Evolutionary conservation across 2,888 invertebrate genomes (phyloP).

Genomic region (Baccha elongata): DNA sequence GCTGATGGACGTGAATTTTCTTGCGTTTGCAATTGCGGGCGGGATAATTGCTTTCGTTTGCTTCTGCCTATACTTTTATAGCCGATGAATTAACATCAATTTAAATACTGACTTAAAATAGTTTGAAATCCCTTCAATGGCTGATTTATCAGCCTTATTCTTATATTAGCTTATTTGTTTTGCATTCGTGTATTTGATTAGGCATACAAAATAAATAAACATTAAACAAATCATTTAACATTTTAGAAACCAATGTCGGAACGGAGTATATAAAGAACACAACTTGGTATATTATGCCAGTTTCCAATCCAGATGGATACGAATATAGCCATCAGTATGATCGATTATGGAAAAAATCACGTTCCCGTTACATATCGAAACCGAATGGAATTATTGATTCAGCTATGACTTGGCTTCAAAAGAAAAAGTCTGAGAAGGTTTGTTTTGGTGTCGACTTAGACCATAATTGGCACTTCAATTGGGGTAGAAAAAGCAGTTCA

Average conservation of each 20-base stretch:
- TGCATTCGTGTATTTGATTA: no score
- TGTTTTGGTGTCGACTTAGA: constrained; percentile 91
- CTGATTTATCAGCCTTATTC: no score
- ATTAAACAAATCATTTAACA: background rate
- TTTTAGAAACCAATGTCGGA: constrained; percentile 76
- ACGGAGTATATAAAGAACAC: constrained; percentile 79
- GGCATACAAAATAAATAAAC: no score
- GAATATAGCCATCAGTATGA: constrained; percentile 89
- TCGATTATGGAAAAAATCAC: constrained; percentile 91
- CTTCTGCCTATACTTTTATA: no score
- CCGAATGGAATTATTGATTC: constrained; percentile 78
- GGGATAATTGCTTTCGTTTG: no score
- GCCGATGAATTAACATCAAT: no score
- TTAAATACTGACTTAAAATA: no score
- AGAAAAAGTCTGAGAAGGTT: constrained; percentile 76
- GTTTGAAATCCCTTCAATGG: no score
- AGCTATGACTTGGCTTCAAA: constrained; percentile 81
- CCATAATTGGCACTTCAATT: constrained; percentile 90
- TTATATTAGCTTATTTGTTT: no score
- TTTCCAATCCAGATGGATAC: constrained; percentile 91
- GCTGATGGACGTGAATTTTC: no score
- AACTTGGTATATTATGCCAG: constrained; percentile 89
- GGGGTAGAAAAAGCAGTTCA: constrained; percentile 88
- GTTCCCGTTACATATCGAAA: constrained; percentile 83
- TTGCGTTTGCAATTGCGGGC: no score